Evolutionary conservation across 2,113 vertebrate species (phyloP), one percentile per base, ranked within the genome.

Genomic region (Gadus chalcogrammus): DNA sequence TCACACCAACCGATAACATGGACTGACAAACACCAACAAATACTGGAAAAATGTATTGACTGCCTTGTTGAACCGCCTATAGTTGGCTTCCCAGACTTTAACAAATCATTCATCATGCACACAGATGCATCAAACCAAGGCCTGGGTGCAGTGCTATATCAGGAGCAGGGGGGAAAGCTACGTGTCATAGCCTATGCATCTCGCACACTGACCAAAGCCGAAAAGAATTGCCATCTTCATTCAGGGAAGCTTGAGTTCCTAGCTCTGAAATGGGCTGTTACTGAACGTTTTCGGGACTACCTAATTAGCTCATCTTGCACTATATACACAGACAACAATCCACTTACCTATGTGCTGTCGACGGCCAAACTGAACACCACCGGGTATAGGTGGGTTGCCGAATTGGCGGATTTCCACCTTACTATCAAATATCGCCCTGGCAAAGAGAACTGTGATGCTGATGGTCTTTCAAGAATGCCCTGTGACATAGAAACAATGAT

Each of bases 271-370:
- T 24, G 24, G 24, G 24, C 24, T 24, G 24, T 24, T 24, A 24
- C 24, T 24, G 1, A 24, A 24, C 24, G 24, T 24, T 24, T 24
- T 24, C 24, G 24, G 24, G 24, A 3, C 24, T 24, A 24, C 24
- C 24, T 24, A 24, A 24, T 3, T 24, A 1, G 24, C 24, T 24
- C 24, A 24, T 24, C 24, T 24, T 24, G 24, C 24, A 24, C 24
- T 3, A 62, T 22, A 62, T 22, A 6, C 24, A 24, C 24, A 1
- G 24, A 24, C 24, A 24, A 24, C 24, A 62, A 62, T 12, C 62
- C 62, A 22, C 61, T 63, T 3, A 63, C 61, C 61, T 27, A 63
- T 64, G 62, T 64, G 27, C 31, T 64, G 15, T 64, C 62, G 11
- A 64, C 27, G 8, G 62, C 62, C 20, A 64, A 64, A 28, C 27